A percentile compares a stretch with the other conserved stretches of the same genome.
Evolutionary conservation across 1,140 invertebrate genomes (phyloP).

Genomic region (Antheraea pernyi): DNA sequence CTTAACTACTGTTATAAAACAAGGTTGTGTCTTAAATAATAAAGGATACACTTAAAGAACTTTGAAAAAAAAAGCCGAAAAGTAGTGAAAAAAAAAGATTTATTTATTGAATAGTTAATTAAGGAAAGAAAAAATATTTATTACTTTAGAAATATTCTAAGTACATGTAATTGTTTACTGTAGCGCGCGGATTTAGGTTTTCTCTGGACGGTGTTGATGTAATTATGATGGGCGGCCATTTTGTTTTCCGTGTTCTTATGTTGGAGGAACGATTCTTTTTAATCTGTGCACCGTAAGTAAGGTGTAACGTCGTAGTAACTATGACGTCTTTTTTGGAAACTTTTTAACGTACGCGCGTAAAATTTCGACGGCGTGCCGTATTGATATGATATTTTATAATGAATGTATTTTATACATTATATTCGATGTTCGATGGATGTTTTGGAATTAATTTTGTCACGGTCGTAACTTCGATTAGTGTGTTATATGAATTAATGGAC

Average conservation of each 20-base stretch:
- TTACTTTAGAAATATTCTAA: slow-evolving; percentile 18
- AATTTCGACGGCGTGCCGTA: slow-evolving; percentile 8
- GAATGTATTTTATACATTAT: slow-evolving; percentile 29
- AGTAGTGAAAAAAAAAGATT: slow-evolving; percentile 23
- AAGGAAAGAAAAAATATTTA: slow-evolving; percentile 32
- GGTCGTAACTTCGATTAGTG: not conserved
- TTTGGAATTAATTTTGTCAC: not conserved
- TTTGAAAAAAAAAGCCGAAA: slow-evolving; percentile 21
- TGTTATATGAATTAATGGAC: not conserved
- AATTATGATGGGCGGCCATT: not conserved
- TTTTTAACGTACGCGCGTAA: slow-evolving; percentile 16
- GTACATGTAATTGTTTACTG: slow-evolving; percentile 22
- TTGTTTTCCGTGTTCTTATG: slow-evolving; percentile 1
- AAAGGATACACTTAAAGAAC: slow-evolving; percentile 24
- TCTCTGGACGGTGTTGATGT: not conserved
- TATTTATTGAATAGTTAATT: slow-evolving; percentile 27
- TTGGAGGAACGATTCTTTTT: slow-evolving; percentile 18
- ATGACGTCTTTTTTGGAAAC: slow-evolving; percentile 24
- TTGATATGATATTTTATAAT: slow-evolving; percentile 21
- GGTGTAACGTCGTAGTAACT: not conserved
- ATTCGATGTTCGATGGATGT: slow-evolving; percentile 16
- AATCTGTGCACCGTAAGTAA: slow-evolving; percentile 2
- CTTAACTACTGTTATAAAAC: slow-evolving; percentile 23
- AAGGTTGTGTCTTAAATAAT: slow-evolving; percentile 30
- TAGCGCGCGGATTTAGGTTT: slow-evolving; percentile 11